Base-by-base conservation (phyloP, 37 sponge, comb jelly and placozoan species). In the Diacarnus erythraeanus region DNA sequence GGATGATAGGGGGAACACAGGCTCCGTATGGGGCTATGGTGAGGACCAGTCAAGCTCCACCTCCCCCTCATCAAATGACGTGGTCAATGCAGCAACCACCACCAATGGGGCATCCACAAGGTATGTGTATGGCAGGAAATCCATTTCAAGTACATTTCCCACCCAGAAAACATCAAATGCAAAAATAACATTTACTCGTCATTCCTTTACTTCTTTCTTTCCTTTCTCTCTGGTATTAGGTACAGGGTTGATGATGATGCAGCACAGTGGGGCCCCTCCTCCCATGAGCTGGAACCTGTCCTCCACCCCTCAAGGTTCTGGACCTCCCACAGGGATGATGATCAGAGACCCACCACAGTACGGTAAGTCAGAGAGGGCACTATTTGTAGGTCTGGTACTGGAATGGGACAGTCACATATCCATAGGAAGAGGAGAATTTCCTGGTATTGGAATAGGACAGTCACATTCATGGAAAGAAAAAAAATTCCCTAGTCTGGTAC, bases 311-410 rank as follows among this genome's bases (percentile, higher is more conserved):
- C 65, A 59, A 57, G 20, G n/a, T 35, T 36, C 64, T 77, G 63
- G 63, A 25, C 66, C 65, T 29, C 51, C 27, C 9, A 1, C 72
- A 10, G 59, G 38, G 22, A 60, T 81, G 69, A 75, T 83, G 31
- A 66, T 59, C 3, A 51, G 84, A 17, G 84, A 83, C 8, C 84
- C 84, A 17, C 84, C 84, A 9, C 84, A 83, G 39, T 83, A 83
- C 31, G 29, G 36, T 59, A 59, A 72, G 43, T 36, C n/a, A n/a
- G n/a, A n/a, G n/a, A n/a, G n/a, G n/a, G n/a, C n/a, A n/a, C n/a
- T n/a, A n/a, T n/a, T n/a, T n/a, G n/a, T n/a, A n/a, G n/a, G n/a
- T n/a, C n/a, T n/a, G n/a, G n/a, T n/a, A n/a, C n/a, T n/a, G n/a
- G n/a, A n/a, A n/a, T n/a, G n/a, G n/a, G n/a, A n/a, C n/a, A n/a